Evolutionary conservation across 2,113 vertebrate species (phyloP).

Genomic region (Heterotis niloticus): DNA sequence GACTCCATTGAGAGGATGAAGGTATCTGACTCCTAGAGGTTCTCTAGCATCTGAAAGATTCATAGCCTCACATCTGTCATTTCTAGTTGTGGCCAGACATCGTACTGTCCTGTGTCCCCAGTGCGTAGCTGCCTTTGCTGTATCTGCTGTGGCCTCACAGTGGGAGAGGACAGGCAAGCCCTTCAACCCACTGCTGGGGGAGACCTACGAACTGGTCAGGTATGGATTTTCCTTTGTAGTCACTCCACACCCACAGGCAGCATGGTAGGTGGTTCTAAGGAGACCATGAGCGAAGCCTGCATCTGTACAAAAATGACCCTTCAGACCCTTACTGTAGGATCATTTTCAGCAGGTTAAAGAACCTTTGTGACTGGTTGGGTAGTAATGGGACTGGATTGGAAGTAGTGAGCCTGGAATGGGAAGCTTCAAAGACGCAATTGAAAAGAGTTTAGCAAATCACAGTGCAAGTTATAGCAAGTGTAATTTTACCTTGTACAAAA

Average conservation of each 20-base stretch:
- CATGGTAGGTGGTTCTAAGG: background rate
- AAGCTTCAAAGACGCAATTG: too few species aligned
- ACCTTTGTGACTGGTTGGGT: too few species aligned
- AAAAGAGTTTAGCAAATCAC: too few species aligned
- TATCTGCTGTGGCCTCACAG: conserved; percentile 94
- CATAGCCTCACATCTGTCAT: background rate
- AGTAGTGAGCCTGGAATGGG: too few species aligned
- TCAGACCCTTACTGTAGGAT: too few species aligned
- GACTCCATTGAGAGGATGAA: conserved; percentile 89
- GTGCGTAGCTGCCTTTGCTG: conserved; percentile 93
- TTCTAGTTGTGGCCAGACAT: background rate
- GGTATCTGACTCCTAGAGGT: conserved; percentile 58
- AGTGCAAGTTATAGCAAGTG: too few species aligned
- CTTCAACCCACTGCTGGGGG: conserved; percentile 92
- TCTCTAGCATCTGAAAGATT: background rate
- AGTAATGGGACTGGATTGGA: too few species aligned
- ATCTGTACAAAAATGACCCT: too few species aligned
- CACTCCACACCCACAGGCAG: background rate
- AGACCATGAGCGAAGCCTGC: too few species aligned
- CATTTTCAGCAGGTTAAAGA: too few species aligned
- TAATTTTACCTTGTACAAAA: too few species aligned
- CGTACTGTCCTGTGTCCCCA: conserved; percentile 40
- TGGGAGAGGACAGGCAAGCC: conserved; percentile 98
- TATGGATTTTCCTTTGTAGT: conserved; percentile 45
- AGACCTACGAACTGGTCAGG: conserved; percentile 94